Percentiles rank a stretch among this genome's conserved stretches.
Conservation (phyloP, 2,888 invertebrate genomes). For the Balanococcus diminutus region DNA sequence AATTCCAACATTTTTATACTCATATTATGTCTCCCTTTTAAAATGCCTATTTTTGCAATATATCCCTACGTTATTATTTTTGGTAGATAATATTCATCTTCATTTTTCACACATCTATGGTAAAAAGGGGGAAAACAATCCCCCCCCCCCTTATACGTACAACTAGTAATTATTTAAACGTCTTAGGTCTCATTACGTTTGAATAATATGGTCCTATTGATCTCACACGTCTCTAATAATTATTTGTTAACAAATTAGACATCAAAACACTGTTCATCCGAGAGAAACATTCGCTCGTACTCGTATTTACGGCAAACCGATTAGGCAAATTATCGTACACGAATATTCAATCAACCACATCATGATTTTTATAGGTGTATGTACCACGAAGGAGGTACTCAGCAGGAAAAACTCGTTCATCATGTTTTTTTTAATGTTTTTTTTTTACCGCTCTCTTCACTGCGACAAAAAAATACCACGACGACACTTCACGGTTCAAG, state of each 20-base stretch:
- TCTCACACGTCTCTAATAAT: background rate
- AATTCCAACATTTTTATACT: no score
- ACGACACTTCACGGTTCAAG: background rate
- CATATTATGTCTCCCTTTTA: no score
- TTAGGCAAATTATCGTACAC: slow-evolving; percentile 28
- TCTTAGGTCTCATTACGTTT: background rate
- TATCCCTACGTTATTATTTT: no score
- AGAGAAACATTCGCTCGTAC: background rate
- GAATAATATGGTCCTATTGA: background rate
- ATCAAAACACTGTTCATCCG: background rate
- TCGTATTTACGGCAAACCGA: slow-evolving; percentile 21
- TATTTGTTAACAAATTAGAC: background rate
- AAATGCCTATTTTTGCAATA: no score
- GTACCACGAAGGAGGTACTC: background rate
- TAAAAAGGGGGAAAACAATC: no score
- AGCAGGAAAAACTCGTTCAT: background rate
- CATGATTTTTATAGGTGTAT: background rate
- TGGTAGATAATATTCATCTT: no score
- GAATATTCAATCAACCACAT: background rate
- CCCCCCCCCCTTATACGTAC: no score
- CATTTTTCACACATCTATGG: no score
- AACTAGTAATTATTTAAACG: background rate
- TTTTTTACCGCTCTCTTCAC: background rate
- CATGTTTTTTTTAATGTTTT: background rate
- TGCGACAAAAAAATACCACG: background rate